Evolutionary conservation across 2,113 vertebrate genomes (phyloP).

Genomic region (Uropsilus gracilis): DNA sequence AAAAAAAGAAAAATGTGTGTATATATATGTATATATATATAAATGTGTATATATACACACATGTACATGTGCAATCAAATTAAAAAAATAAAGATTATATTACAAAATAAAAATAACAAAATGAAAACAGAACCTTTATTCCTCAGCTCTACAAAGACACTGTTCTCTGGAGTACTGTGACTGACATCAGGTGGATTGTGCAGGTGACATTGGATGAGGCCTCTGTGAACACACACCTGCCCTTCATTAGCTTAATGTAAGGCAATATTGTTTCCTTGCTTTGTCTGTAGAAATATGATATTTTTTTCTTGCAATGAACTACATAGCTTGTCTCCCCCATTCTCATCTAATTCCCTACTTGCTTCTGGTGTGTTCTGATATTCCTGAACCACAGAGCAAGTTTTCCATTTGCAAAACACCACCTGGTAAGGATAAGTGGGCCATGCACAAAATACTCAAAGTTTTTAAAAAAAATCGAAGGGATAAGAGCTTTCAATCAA

Average conservation of each 20-base stretch:
- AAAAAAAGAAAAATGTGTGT: no score
- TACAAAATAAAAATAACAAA: no score
- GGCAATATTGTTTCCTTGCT: background rate
- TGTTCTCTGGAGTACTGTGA: background rate
- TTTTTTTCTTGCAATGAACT: conserved; percentile 70
- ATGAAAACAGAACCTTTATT: no score
- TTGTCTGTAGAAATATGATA: conserved; percentile 64
- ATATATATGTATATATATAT: no score
- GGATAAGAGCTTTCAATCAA: conserved; percentile 90
- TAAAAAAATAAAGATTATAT: no score
- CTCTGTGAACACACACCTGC: background rate
- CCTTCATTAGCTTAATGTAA: background rate
- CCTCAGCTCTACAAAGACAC: no score
- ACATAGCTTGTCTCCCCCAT: background rate
- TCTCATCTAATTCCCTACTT: conserved; percentile 69
- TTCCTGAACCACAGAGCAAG: conserved; percentile 63
- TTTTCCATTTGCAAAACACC: conserved; percentile 74
- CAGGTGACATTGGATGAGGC: background rate
- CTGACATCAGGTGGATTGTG: fast-evolving
- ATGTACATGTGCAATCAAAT: no score
- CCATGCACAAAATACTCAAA: conserved; percentile 85
- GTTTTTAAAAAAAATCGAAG: conserved; percentile 67
- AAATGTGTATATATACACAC: no score
- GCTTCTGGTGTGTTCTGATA: conserved; percentile 76
- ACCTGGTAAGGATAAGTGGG: conserved; percentile 80